phyloP scores from a whole-genome alignment of 1,140 invertebrate species.

The Macrosteles quadrilineatus region DNA sequence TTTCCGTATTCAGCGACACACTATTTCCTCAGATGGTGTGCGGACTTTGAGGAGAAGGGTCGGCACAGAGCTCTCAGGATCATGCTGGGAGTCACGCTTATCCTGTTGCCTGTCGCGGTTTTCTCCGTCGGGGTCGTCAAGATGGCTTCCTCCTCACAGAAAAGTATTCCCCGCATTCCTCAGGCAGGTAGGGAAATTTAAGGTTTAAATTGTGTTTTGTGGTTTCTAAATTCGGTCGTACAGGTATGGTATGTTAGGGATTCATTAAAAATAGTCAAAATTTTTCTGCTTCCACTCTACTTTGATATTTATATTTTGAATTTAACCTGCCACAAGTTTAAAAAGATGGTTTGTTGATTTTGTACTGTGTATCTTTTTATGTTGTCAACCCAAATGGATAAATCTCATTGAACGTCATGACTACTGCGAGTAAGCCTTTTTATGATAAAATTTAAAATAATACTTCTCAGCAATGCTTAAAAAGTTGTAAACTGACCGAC shows the following conservation, averaged over 20 bases:
- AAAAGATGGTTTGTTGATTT: too few relatives aligned
- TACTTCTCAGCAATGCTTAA: too few relatives aligned
- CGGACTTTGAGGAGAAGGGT: constrained; percentile 22
- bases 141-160: not conserved
- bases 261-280: not conserved
- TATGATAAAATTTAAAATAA: too few relatives aligned
- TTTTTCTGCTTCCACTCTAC: too few relatives aligned
- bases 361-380: too few relatives aligned
- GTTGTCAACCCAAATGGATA: too few relatives aligned
- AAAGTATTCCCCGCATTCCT: not conserved
- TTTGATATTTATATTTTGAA: too few relatives aligned
- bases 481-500: too few relatives aligned
- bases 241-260: not conserved
- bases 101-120: constrained; percentile 4
- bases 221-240: not conserved
- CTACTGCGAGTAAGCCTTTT: too few relatives aligned
- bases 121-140: constrained; percentile 6
- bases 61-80: constrained; percentile 9
- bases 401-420: too few relatives aligned
- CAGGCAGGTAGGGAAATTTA: not conserved
- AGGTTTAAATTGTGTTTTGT: not conserved
- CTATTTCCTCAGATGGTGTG: constrained; percentile 15
- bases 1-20: too few relatives aligned
- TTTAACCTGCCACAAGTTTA: too few relatives aligned
- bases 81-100: not conserved